Evolutionary conservation across 2,113 vertebrate genomes (phyloP).

Genomic region (human (Homo sapiens)): DNA sequence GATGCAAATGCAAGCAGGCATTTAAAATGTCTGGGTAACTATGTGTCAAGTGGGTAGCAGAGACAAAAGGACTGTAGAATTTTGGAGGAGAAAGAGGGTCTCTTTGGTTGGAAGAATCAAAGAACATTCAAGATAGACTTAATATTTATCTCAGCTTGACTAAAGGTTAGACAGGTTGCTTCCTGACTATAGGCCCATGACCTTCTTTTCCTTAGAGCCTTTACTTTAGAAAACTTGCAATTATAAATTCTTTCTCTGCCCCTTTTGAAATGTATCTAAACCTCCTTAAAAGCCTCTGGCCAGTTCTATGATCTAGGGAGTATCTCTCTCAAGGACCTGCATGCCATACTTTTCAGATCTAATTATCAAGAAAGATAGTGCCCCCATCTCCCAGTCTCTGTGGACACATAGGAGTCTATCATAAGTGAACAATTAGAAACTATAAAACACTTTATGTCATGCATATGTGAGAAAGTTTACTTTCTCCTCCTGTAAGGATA

Average conservation of each 20-base stretch:
- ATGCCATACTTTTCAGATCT: slow-evolving; percentile 25
- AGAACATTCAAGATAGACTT: background rate
- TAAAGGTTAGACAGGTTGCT: background rate
- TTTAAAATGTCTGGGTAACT: background rate
- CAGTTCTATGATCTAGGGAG: slow-evolving; percentile 43
- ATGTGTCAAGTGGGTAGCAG: background rate
- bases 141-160: background rate
- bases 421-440: background rate
- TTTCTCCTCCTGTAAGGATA: background rate
- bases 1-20: too few species aligned
- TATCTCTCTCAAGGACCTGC: slow-evolving; percentile 26
- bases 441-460: background rate
- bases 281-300: slow-evolving; percentile 51
- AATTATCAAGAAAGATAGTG: slow-evolving; percentile 37
- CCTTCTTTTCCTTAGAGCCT: background rate
- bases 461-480: background rate
- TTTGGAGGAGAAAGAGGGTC: background rate
- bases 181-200: background rate
- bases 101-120: background rate
- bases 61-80: background rate
- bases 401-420: background rate
- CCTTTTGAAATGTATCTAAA: slow-evolving; percentile 42
- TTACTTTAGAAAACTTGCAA: slow-evolving; percentile 39
- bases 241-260: slow-evolving; percentile 25
- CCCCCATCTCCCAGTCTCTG: background rate